These are phyloP conservation scores for Clepsis dumicolana DNA, from an alignment of 2,888 invertebrate species.

Conservation along the genomic window DNA sequence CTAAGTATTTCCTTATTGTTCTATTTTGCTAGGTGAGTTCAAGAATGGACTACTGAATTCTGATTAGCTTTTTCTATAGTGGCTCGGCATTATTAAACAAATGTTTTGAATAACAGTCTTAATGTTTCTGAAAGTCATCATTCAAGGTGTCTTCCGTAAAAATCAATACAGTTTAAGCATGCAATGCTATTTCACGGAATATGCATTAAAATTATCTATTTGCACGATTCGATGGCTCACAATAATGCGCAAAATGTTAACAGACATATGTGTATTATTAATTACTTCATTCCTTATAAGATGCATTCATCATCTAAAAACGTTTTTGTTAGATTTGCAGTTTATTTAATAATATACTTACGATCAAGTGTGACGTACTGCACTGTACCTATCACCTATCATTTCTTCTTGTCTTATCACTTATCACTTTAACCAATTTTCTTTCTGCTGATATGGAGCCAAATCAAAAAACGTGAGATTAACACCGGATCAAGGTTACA, in stretches of 20 bases:
- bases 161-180: background rate
- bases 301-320: background rate
- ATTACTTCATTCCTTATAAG: background rate
- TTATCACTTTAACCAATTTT: background rate
- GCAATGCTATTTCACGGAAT: constrained; percentile 2
- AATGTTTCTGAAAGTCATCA: background rate
- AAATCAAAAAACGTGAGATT: background rate
- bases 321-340: no score
- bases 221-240: background rate
- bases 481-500: constrained; percentile 1
- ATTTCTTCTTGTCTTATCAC: constrained; percentile 5
- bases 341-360: no score
- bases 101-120: background rate
- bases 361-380: no score
- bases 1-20: constrained; percentile 84
- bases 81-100: constrained; percentile 19
- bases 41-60: constrained; percentile 79
- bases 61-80: constrained; percentile 62
- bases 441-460: background rate
- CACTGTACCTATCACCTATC: background rate
- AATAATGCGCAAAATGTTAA: background rate
- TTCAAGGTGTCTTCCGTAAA: constrained; percentile 3
- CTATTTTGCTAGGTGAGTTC: constrained; percentile 61
- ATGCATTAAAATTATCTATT: constrained; percentile 8
- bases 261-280: background rate